Conservation (phyloP, 2,113 vertebrate species). For the Laterallus jamaicensis region DNA sequence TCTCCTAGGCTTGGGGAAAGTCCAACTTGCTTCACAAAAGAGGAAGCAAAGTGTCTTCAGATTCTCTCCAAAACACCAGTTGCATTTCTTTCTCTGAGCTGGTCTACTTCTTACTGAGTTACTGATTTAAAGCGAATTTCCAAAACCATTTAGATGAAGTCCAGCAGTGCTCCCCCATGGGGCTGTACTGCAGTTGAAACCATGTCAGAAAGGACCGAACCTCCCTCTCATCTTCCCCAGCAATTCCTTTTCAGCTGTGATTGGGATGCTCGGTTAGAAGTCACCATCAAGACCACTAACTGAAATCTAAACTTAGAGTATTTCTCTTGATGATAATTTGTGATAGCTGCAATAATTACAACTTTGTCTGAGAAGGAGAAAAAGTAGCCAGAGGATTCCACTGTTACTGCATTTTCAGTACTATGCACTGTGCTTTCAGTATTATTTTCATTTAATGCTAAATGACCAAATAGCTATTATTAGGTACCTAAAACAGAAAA, state of each 20-base stretch:
- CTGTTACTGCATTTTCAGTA: neutral
- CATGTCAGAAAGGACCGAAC: neutral
- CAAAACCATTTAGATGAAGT: neutral
- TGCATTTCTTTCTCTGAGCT: neutral
- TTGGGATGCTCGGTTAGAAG: neutral
- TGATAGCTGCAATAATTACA: neutral
- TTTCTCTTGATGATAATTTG: neutral
- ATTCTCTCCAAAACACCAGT: neutral
- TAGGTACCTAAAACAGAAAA: neutral
- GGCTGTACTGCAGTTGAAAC: neutral
- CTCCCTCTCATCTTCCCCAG: rapidly evolving
- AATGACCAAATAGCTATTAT: neutral
- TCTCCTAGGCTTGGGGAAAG: neutral
- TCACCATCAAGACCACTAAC: neutral
- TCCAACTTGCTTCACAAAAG: neutral
- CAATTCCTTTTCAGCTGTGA: neutral
- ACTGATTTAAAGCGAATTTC: neutral
- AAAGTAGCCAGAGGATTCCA: neutral
- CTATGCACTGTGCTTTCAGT: neutral
- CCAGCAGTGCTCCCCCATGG: rapidly evolving
- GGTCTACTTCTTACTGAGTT: neutral
- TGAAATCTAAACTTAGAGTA: neutral
- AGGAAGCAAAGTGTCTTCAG: neutral
- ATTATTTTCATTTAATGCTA: neutral
- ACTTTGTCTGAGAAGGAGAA: neutral